Conservation (phyloP, 2,113 vertebrate species). For the Falcunculus frontatus region DNA sequence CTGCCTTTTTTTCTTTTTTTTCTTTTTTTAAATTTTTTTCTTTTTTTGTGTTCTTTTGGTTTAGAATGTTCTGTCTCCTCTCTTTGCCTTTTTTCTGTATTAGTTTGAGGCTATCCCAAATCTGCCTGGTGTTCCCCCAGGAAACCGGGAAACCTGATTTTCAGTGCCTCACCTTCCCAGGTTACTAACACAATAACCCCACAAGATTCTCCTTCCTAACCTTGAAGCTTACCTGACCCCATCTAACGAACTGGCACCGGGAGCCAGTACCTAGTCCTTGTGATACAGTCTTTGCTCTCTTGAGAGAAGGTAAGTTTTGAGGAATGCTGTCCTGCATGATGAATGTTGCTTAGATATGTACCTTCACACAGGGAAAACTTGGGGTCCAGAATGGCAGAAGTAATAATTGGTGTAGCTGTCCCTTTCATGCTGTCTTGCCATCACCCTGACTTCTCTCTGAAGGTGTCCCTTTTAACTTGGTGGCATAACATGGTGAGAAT, state of each 20-base stretch:
- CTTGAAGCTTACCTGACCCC: background rate
- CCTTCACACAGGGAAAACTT: background rate
- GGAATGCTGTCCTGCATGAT: background rate
- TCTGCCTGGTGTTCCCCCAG: background rate
- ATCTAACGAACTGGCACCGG: background rate
- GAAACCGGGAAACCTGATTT: background rate
- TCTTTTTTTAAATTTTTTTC: no score
- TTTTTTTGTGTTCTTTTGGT: background rate
- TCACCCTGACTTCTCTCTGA: background rate
- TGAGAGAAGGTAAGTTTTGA: background rate
- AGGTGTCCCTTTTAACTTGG: background rate
- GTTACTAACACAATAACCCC: background rate
- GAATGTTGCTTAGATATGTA: background rate
- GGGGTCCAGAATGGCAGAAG: background rate
- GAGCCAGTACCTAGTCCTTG: background rate
- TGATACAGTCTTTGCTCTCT: background rate
- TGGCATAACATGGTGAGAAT: background rate
- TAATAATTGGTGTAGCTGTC: background rate
- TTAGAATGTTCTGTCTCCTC: background rate
- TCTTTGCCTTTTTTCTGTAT: background rate
- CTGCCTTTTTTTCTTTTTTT: background rate
- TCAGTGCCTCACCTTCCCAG: background rate
- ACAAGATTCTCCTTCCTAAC: background rate
- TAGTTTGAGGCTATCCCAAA: background rate
- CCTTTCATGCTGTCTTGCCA: background rate